Base-by-base conservation (phyloP, 1,140 invertebrate species). In the Ectropis grisescens region DNA sequence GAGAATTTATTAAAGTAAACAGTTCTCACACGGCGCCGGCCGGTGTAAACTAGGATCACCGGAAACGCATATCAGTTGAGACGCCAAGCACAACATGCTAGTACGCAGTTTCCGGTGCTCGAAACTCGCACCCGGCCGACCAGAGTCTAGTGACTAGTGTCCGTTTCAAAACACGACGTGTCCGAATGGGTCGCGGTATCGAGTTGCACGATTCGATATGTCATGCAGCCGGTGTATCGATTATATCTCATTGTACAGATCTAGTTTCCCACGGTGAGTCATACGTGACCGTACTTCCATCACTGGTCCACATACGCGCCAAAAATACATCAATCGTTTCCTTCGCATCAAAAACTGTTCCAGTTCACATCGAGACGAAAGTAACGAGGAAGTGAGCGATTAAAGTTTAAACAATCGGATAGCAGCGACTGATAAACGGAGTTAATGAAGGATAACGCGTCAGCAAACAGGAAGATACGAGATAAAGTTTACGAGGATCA, bases 121-220 rank as follows among this genome's bases (percentile, higher is more conserved):
- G 30, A 19, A 33, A 37, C 40, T 13, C 22, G 39, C 33, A 33
- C 32, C 7, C 16, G 24, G 29, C 23, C 37, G 27, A 13, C 16
- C n/a, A 19, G 16, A 6, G 24, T 22, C 4, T 4, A 26, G 24
- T 22, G 28, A 13, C 26, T 23, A 23, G 33, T 38, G 32, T 43
- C 26, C 15, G 28, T 47, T 37, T 41, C 35, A 34, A 39, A 41
- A 41, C 38, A 29, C 29, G 15, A 15, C 14, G 7, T 37, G 31
- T 36, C 29, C 33, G 29, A 26, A 43, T 32, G 16, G 40, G 22
- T 42, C 29, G 33, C 33, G 38, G 33, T 51, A 43, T 47, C 41
- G 29, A 43, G 39, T 51, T 44, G 44, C 42, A 41, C 29, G 24
- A 46, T 39, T 45, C 39, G 37, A 49, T 53, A 53, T 49, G 39